A percentile compares a stretch with the other conserved stretches of the same genome.
Evolutionary conservation across 2,888 invertebrate species (phyloP).

Genomic region (Trachelus iudaicus): DNA sequence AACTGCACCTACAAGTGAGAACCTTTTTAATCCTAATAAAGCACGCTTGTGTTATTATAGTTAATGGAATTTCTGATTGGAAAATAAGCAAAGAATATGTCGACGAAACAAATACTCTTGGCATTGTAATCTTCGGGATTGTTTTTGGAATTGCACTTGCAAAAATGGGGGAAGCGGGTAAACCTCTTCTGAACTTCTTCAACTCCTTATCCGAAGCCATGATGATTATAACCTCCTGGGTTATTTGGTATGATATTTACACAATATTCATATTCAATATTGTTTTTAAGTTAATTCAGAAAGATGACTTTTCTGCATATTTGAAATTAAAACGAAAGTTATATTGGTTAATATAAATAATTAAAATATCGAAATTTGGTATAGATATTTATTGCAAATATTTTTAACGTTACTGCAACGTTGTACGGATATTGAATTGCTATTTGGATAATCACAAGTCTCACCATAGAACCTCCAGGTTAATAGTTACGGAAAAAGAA

Average conservation of each 20-base stretch:
- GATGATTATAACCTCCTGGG: constrained; percentile 75
- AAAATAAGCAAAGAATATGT: constrained; percentile 66
- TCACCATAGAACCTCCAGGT: no score
- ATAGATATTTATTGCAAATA: no score
- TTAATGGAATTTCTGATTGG: constrained; percentile 57
- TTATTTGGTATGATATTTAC: constrained; percentile 70
- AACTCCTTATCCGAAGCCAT: constrained; percentile 72
- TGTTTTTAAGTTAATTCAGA: no score
- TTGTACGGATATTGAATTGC: no score
- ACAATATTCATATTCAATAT: background rate
- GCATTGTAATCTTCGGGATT: constrained; percentile 71
- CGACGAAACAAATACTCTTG: constrained; percentile 71
- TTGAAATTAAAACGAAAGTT: no score
- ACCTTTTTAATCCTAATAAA: background rate
- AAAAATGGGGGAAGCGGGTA: constrained; percentile 73
- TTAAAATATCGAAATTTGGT: no score
- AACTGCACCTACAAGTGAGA: no score
- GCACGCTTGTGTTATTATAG: background rate
- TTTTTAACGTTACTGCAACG: no score
- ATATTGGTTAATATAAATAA: no score
- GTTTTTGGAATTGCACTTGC: constrained; percentile 77
- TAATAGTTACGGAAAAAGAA: no score
- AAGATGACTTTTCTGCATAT: no score
- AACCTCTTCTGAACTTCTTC: constrained; percentile 74
- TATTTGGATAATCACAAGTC: no score